Percentiles rank a stretch among this genome's conserved stretches.
Evolutionary conservation across 2,888 invertebrate genomes (phyloP).

Genomic region (Agrenia bidenticulata): DNA sequence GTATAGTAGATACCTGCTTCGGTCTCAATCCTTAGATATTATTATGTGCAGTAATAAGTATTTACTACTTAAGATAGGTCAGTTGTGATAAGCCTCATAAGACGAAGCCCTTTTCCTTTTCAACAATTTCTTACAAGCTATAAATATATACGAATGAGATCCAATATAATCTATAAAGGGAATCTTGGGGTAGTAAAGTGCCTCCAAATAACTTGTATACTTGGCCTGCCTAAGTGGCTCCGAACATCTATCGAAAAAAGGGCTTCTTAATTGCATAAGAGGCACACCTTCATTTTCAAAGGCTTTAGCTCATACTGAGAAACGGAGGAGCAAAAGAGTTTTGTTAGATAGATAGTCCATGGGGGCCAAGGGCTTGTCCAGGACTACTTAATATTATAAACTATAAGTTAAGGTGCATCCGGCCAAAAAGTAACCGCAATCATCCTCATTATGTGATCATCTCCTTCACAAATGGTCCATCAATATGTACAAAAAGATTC

Average conservation of each 20-base stretch:
- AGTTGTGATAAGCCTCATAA: slow-evolving; percentile 27
- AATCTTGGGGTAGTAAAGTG: background rate
- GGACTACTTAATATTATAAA: background rate
- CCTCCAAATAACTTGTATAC: slow-evolving; percentile 11
- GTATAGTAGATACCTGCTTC: background rate
- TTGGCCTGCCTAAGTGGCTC: slow-evolving; percentile 22
- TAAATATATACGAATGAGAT: background rate
- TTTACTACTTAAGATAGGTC: slow-evolving; percentile 28
- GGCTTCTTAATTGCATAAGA: slow-evolving; percentile 29
- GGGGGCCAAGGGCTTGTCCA: background rate
- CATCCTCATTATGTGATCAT: slow-evolving; percentile 4
- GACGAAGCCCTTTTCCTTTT: slow-evolving; percentile 4
- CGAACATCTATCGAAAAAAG: slow-evolving; percentile 11
- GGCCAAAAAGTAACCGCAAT: slow-evolving; percentile 17
- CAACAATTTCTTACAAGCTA: background rate
- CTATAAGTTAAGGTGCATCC: slow-evolving; percentile 6
- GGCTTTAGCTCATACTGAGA: background rate
- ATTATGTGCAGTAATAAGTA: slow-evolving; percentile 1
- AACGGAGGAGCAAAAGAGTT: no score
- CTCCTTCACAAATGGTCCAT: background rate
- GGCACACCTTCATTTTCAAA: slow-evolving; percentile 30
- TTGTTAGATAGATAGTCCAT: background rate
- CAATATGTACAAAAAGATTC: background rate
- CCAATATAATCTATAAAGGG: background rate
- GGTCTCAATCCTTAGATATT: background rate